A percentile compares a stretch with the other conserved stretches of the same genome.
phyloP scores from a whole-genome alignment of 2,113 vertebrate species.

The Gallinago paraguaiae region DNA sequence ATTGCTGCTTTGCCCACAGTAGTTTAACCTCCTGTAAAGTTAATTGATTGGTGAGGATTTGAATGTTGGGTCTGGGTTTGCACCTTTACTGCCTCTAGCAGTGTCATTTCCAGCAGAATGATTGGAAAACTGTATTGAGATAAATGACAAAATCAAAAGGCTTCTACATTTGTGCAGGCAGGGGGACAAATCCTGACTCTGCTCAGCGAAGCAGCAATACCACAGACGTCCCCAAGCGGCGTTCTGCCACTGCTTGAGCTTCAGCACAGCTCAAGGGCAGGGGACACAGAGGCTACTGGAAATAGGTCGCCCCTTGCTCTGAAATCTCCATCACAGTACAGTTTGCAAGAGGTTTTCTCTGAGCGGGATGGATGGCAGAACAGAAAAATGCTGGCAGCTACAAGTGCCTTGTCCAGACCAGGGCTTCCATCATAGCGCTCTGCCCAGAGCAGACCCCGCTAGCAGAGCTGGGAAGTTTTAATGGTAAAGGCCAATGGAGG shows the following conservation, averaged over 20 bases:
- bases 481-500: background rate
- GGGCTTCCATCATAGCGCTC: background rate
- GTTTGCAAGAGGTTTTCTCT: background rate
- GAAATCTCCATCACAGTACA: background rate
- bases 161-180: background rate
- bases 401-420: background rate
- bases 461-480: background rate
- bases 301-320: background rate
- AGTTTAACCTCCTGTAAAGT: slow-evolving; percentile 12
- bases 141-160: slow-evolving; percentile 32
- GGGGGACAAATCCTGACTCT: background rate
- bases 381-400: background rate
- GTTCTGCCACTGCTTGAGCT: background rate
- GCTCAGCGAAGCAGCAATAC: background rate
- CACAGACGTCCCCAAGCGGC: background rate
- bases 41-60: background rate
- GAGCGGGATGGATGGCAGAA: background rate
- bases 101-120: background rate
- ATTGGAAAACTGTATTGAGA: slow-evolving; percentile 8
- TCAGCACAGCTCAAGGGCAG: background rate
- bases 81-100: slow-evolving; percentile 11
- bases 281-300: background rate
- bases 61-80: background rate
- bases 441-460: background rate
- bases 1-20: background rate